A percentile compares a stretch with the other conserved stretches of the same genome.
phyloP scores from a whole-genome alignment of 2,888 invertebrate species.

The Pseudococcus longispinus region DNA sequence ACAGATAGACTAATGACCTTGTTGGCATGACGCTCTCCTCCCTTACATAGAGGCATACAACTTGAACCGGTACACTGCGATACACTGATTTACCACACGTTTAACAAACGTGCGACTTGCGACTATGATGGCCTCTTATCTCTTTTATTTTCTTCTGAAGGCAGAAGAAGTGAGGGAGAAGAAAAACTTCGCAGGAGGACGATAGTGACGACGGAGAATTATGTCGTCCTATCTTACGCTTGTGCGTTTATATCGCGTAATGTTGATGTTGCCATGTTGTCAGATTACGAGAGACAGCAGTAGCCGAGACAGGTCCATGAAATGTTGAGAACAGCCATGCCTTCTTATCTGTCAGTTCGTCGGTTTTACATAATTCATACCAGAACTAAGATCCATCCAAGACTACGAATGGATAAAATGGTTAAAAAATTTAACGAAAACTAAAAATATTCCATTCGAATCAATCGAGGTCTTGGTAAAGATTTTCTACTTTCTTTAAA shows the following conservation, averaged over 20 bases:
- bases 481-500: no score
- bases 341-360: background rate
- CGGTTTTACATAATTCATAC: background rate
- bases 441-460: no score
- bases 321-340: no score
- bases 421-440: no score
- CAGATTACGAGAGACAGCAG: background rate
- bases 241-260: background rate
- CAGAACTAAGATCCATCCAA: no score
- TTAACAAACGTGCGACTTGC: background rate
- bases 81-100: background rate
- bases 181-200: background rate
- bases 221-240: background rate
- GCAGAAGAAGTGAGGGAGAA: background rate
- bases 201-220: background rate
- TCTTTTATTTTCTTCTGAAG: background rate
- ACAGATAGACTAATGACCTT: slow-evolving; percentile 14
- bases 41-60: background rate
- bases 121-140: background rate
- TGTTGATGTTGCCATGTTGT: background rate
- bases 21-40: background rate
- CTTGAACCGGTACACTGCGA: background rate
- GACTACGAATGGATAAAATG: no score
- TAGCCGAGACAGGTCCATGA: background rate
- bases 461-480: no score